Evolutionary conservation across 1,140 invertebrate genomes (phyloP), one percentile per base, ranked within the genome.

Genomic region (Lucilia cuprina): DNA sequence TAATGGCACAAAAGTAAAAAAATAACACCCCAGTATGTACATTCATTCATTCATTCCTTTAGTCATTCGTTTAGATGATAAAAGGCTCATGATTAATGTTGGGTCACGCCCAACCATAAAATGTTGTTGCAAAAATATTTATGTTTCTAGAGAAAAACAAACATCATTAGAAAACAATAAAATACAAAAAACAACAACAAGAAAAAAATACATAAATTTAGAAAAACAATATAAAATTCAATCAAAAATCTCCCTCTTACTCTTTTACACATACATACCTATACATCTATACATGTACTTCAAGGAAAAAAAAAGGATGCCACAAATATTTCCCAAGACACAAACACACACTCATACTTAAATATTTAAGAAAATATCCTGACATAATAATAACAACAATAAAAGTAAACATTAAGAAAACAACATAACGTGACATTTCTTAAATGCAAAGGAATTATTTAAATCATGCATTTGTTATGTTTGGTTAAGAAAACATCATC

Each of bases 121-220:
- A 80, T 49, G 41, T 21, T 49, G 41, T 80, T 50, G 77, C 77
- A 80, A 80, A 80, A 80, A 80, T 80, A 80, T 80, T 80, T 80
- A 80, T 80, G 77, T 49, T 80, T 50, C 21, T 49, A 47, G 41
- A 80, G 41, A 49, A 80, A 80, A 49, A 49, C 77, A 80, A 80
- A 80, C 77, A 80, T 80, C 77, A 80, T 80, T 80, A 80, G 77
- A 80, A 80, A 80, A 80, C 77, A 80, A 80, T 80, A 80, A 80
- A 80, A 80, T 49, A 47, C 41, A 49, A 47, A 78, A 80, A 19
- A 80, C 13, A 75, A 75, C 30, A 75, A 34, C 25, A 75, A 14
- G 30, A 77, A 41, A 80, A 10, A 80, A 49, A 49, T 10, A 80
- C 41, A 14, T 30, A 47, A 50, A 80, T 49, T 80, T 70, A 10